Percentiles rank a stretch among this genome's conserved stretches.
Evolutionary conservation across 2,113 vertebrate species (phyloP).

Genomic region (Vireo altiloquus): DNA sequence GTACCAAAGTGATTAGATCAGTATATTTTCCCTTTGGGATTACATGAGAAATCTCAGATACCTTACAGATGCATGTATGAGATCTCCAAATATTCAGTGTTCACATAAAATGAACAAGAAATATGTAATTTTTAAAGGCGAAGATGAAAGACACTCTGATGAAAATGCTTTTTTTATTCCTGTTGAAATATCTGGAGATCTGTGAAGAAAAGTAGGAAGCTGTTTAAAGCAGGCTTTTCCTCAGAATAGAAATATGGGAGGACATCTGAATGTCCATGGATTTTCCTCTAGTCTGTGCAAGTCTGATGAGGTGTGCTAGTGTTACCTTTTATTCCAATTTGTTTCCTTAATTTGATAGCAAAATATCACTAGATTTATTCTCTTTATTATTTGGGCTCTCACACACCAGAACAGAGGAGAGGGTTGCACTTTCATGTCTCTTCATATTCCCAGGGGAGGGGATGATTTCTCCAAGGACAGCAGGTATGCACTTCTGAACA

Average conservation of each 20-base stretch:
- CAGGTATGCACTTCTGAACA: not conserved
- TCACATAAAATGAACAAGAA: not conserved
- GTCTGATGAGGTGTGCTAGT: not conserved
- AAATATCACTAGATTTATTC: not conserved
- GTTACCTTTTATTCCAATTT: not conserved
- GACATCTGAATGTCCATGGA: not conserved
- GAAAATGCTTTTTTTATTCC: not conserved
- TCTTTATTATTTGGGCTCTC: not conserved
- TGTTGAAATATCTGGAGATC: not conserved
- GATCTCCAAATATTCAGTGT: conserved; percentile 2
- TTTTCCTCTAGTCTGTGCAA: not conserved
- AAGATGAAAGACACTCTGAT: not conserved
- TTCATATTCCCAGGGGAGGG: not conserved
- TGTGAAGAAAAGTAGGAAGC: not conserved
- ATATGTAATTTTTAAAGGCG: not conserved
- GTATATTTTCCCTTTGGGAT: conserved; percentile 50
- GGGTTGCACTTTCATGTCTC: not conserved
- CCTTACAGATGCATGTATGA: conserved; percentile 25
- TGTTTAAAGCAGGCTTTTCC: not conserved
- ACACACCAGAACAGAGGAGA: not conserved
- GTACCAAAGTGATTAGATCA: conserved; percentile 35
- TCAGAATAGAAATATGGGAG: not conserved
- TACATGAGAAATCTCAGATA: conserved; percentile 29
- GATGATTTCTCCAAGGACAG: not conserved
- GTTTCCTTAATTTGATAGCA: not conserved